Evolutionary conservation across 2,113 vertebrate genomes (phyloP).

Genomic region (Dasyurus viverrinus): DNA sequence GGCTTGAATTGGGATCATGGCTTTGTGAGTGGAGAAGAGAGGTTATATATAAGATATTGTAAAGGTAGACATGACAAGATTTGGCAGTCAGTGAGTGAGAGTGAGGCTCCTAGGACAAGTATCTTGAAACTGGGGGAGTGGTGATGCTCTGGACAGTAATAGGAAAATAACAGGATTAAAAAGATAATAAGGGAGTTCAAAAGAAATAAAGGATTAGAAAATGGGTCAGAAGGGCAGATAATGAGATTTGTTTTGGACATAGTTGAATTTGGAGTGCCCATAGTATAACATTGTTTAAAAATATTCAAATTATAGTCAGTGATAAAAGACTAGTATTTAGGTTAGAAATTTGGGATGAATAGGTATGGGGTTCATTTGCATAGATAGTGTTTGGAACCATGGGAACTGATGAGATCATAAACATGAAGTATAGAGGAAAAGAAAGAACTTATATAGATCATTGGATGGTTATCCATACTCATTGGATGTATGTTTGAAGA

Average conservation of each 20-base stretch:
- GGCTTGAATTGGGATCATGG: not conserved
- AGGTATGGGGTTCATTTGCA: not conserved
- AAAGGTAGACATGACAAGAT: not conserved
- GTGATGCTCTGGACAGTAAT: not conserved
- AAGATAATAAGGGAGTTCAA: not conserved
- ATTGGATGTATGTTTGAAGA: not conserved
- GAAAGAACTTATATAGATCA: not conserved
- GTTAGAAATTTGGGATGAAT: not conserved
- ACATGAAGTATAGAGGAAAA: not conserved
- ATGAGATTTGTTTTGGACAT: not conserved
- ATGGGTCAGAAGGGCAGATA: not conserved
- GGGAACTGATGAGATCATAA: not conserved
- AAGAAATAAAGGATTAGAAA: not conserved
- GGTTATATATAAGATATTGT: not conserved
- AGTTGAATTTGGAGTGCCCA: not conserved
- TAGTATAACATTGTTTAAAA: not conserved
- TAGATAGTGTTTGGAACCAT: not conserved
- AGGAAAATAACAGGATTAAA: not conserved
- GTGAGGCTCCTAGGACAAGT: not conserved
- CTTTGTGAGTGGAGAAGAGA: not conserved
- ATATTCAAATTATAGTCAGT: not conserved
- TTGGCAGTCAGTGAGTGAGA: not conserved
- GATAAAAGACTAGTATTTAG: not conserved
- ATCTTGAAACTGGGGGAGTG: not conserved
- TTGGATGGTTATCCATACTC: not conserved